phyloP scores from a whole-genome alignment of 2,888 invertebrate genomes.

The Cheilosia grossa region DNA sequence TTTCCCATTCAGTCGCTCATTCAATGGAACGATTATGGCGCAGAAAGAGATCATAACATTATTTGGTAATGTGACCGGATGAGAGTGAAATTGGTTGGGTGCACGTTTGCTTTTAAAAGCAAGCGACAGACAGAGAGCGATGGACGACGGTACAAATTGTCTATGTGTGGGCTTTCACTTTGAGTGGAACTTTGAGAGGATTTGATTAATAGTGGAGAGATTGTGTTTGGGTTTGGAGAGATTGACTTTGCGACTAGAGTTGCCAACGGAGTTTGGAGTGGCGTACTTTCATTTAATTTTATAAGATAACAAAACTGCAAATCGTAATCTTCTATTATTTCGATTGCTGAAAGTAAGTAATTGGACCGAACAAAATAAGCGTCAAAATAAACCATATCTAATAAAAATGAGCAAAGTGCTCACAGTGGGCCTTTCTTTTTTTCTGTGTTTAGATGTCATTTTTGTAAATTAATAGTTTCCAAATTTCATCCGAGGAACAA shows the following conservation, averaged over 20 bases:
- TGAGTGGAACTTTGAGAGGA: slow-evolving; percentile 40
- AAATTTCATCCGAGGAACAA: no score
- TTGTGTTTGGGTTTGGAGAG: neutral
- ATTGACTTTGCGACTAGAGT: neutral
- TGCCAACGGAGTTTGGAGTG: slow-evolving; percentile 12
- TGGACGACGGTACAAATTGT: neutral
- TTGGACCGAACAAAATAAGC: no score
- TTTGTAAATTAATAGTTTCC: no score
- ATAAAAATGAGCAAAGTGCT: no score
- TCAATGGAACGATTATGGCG: slow-evolving; percentile 74
- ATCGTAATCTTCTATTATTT: no score
- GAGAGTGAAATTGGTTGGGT: slow-evolving; percentile 73
- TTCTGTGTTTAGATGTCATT: accelerated
- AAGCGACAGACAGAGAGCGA: slow-evolving; percentile 43
- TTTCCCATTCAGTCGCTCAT: slow-evolving; percentile 75
- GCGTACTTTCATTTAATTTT: neutral
- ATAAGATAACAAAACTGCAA: no score
- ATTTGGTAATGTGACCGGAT: slow-evolving; percentile 72
- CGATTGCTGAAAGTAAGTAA: no score
- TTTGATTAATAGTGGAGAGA: neutral
- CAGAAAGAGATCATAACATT: slow-evolving; percentile 75
- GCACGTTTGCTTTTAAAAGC: slow-evolving; percentile 58
- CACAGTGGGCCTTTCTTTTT: no score
- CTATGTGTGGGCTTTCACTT: neutral
- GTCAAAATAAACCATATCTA: no score